Evolutionary conservation across 1,140 invertebrate species (phyloP), one percentile per base, ranked within the genome.

Genomic region (Neodiprion lecontei): DNA sequence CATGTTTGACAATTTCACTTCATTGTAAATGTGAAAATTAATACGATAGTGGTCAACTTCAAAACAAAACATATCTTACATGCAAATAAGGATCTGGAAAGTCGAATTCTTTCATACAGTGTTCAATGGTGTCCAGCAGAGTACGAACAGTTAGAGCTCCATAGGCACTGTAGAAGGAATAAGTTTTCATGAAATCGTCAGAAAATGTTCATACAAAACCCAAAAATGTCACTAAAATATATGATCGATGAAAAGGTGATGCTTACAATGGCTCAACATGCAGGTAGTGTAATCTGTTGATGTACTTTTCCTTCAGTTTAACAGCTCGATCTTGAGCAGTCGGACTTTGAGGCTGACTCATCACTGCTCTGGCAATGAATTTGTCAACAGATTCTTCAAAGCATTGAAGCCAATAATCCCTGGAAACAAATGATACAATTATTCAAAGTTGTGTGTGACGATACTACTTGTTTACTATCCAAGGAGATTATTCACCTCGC

Each of bases 391-490:
- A 93, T 79, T 96, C 92, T 84, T 96, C 93, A 83, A 99, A 96
- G 84, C 96, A 98, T 72, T 93, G 90, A 68, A 99, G 89, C 98
- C 98, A 99, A 88, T 99, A 99, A 77, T 94, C 92, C 80, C 96
- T 91, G 67, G 9, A 82, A 84, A 70, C 67, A 74, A 80, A 75
- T 71, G 5, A 40, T 40, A 40, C 28, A 5, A 40, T 40, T 68
- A 74, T 48, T 66, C 67, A 75, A 48, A 70, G 69, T 74, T 21
- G 28, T 40, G 28, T 9, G 28, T 40, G 28, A 3, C 28, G 70
- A 70, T 71, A 70, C 65, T 71, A 70, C 65, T 47, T 53, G 17
- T 61, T 61, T 70, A 61, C 47, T 40, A n/a, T 3, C 12, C 4
- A 8, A 53, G 11, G 48, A 67, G 72, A 72, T 28, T 50, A 74